Percentiles rank a stretch among this genome's conserved stretches.
Evolutionary conservation across 2,888 invertebrate species (phyloP).

Genomic region (Subacronicta megacephala): DNA sequence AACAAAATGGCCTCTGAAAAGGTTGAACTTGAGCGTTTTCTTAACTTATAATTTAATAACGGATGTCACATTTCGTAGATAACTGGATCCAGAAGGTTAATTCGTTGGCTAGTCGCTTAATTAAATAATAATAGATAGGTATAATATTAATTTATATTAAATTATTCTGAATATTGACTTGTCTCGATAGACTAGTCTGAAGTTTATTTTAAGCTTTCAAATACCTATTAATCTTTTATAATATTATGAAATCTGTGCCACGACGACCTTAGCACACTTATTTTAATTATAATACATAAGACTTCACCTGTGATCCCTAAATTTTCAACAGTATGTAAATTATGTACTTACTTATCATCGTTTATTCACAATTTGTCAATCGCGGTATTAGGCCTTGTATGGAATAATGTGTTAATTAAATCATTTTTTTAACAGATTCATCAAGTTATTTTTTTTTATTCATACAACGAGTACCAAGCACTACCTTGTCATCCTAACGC

Average conservation of each 20-base stretch:
- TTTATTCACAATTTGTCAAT: neutral
- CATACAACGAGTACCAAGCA: too few species aligned
- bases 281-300: slow-evolving; percentile 16
- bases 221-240: slow-evolving; percentile 22
- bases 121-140: slow-evolving; percentile 28
- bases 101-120: slow-evolving; percentile 10
- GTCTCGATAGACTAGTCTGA: slow-evolving; percentile 11
- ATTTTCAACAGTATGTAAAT: slow-evolving; percentile 9
- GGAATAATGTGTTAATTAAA: neutral
- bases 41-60: slow-evolving; percentile 9
- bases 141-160: slow-evolving; percentile 30
- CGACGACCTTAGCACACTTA: slow-evolving; percentile 19
- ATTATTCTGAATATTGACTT: slow-evolving; percentile 17
- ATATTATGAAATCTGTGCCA: slow-evolving; percentile 14
- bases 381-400: neutral
- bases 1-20: slow-evolving; percentile 14
- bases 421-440: neutral
- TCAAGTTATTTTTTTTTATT: too few species aligned
- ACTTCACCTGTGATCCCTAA: slow-evolving; percentile 11
- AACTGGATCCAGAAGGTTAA: slow-evolving; percentile 24
- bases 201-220: slow-evolving; percentile 10
- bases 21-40: slow-evolving; percentile 11
- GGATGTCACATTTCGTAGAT: slow-evolving; percentile 6
- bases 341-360: neutral
- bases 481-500: too few species aligned